Base-by-base conservation (phyloP, 2,113 vertebrate species). In the Herpetotheres cachinnans region DNA sequence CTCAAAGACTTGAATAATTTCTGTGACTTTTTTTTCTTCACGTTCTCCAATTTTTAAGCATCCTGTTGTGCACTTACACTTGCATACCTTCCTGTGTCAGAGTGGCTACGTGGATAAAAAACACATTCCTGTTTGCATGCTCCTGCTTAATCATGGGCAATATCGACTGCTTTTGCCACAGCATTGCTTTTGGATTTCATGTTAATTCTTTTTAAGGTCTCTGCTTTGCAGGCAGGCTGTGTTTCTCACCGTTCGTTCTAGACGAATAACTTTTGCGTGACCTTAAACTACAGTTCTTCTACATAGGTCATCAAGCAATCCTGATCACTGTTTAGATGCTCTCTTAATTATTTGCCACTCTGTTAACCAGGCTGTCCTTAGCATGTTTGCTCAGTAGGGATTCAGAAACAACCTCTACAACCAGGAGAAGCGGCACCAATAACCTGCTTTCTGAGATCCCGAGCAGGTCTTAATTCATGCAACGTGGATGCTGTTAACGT, bases 1-100 rank as follows among this genome's bases (percentile, higher is more conserved):
- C 49, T 89, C 49, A 80, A 69, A 61, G 46, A 61, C 82, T 62
- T 70, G 67, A 89, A 70, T 84, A 69, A 70, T 94, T 95, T 73
- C 58, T 74, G 26, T 69, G 63, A 44, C 20, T 30, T 72, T 77
- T 93, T 86, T 66, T 87, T 47, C 42, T 87, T 70, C 58, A 25
- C 2, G 1, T 59, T 71, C 59, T 85, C 21, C 71, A 44, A 18
- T 61, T 93, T 89, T 88, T 80, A 74, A 83, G 83, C 52, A 94
- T 87, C 65, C 59, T 85, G n/a, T 63, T 12, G 7, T 55, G 56
- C 42, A 72, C 47, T 42, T 66, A 63, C 71, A 22, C 26, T 90
- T 79, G 52, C 52, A 58, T 44, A 56, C 3, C 42, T 79, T 79
- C 44, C 62, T 72, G 36, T 32, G 44, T 79, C 52, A 67, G 61